Base-by-base conservation (phyloP, 2,797 vertebrate genomes). In the Tauraco hartlaubi region DNA sequence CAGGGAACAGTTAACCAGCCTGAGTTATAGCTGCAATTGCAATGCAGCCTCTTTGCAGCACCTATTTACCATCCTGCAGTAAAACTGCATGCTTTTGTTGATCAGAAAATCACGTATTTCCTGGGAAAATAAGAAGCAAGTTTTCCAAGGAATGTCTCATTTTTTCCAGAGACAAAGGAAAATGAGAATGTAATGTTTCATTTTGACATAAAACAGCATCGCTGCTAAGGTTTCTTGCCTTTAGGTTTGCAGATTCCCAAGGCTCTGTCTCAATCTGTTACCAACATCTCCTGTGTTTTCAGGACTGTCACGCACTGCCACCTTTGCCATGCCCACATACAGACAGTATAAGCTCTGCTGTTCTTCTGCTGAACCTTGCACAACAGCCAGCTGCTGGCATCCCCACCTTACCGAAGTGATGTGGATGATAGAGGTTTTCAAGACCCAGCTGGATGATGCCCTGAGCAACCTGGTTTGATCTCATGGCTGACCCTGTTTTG, bases 11-110 rank as follows among this genome's bases (percentile, higher is more conserved):
- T 63, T 91, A 95, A 75, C 58, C 31, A 67, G 29, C 13, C 44
- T 71, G 69, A 96, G 69, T 76, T 82, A 83, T 9, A 62, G 48
- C 39, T 73, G 28, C 55, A 48, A 35, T 46, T 81, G 52, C 82
- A 84, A 72, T 62, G 66, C 67, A 88, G 43, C 1, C 37, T 25
- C n/a, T 86, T 84, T 86, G 59, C 5, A 0, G 41, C 59, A 82
- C 78, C 63, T 81, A 35, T 71, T 94, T 84, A 71, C 51, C 37
- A 78, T 59, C 28, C 73, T 86, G 58, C 69, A 90, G 49, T 58
- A 88, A 96, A 88, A 69, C 43, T 41, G 17, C 23, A 31, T 28
- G 55, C 15, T 85, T 85, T 59, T 49, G 31, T 31, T 78, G 18
- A 69, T 35, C 63, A 81, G 76, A 92, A 81, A 68, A 81, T 44